Evolutionary conservation across 1,140 invertebrate genomes (phyloP).

Genomic region (Argopecten irradians): DNA sequence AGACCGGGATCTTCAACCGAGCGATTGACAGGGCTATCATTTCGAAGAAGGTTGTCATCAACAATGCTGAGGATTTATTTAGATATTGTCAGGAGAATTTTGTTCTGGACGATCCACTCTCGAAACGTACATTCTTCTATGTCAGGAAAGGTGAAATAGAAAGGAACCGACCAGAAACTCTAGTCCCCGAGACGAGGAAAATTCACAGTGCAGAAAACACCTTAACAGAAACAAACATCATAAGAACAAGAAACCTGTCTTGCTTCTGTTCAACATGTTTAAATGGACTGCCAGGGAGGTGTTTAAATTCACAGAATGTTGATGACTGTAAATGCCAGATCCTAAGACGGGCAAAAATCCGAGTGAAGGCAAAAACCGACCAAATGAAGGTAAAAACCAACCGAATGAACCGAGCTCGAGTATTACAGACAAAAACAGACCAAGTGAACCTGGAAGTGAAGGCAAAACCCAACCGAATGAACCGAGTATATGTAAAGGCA

Average conservation of each 20-base stretch:
- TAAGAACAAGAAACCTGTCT: not conserved
- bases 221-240: not conserved
- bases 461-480: too few relatives aligned
- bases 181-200: not conserved
- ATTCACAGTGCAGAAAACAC: constrained; percentile 29
- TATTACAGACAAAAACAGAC: too few relatives aligned
- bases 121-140: not conserved
- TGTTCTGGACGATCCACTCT: constrained; percentile 27
- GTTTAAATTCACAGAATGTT: too few relatives aligned
- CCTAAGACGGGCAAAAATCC: too few relatives aligned
- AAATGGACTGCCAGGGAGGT: too few relatives aligned
- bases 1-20: not conserved
- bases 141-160: not conserved
- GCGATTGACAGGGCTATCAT: constrained; percentile 21
- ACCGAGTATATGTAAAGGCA: too few relatives aligned
- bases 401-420: too few relatives aligned
- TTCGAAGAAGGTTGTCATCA: not conserved
- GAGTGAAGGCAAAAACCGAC: too few relatives aligned
- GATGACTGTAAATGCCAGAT: too few relatives aligned
- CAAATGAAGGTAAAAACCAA: too few relatives aligned
- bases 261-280: constrained; percentile 25
- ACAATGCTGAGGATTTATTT: constrained; percentile 32
- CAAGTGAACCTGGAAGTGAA: too few relatives aligned
- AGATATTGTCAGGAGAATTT: constrained; percentile 21
- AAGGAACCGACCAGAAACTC: not conserved